Evolutionary conservation across 2,113 vertebrate species (phyloP).

Genomic region (Chrysochloris asiatica): DNA sequence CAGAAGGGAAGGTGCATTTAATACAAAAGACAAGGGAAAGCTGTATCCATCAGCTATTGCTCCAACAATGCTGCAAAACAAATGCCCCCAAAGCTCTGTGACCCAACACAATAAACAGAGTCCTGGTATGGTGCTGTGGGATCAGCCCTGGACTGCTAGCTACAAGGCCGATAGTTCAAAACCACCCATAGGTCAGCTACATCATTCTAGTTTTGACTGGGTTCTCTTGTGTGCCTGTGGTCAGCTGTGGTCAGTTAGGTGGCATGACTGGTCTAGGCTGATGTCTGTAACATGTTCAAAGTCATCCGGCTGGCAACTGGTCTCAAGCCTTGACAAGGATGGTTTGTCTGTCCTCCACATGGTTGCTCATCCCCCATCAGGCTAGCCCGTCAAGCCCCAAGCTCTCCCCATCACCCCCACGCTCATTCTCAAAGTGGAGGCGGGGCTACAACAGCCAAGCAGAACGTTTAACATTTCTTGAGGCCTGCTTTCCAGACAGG

Average conservation of each 20-base stretch:
- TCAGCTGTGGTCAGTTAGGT: not conserved
- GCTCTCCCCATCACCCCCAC: too few relatives aligned
- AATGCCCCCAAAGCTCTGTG: not conserved
- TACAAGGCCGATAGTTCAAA: too few relatives aligned
- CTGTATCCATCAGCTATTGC: not conserved
- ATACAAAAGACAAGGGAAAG: not conserved
- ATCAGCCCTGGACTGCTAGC: too few relatives aligned
- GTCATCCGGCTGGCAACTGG: not conserved
- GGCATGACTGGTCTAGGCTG: not conserved
- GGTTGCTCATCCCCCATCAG: not conserved
- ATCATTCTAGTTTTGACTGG: not conserved
- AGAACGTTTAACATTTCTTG: not conserved
- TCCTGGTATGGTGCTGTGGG: too few relatives aligned
- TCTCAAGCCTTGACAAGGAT: not conserved
- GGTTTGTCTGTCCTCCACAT: rapidly evolving
- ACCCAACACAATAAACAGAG: too few relatives aligned
- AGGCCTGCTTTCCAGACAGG: not conserved
- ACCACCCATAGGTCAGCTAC: not conserved
- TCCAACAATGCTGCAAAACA: not conserved
- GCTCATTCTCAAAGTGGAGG: not conserved
- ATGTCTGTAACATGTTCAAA: too few relatives aligned
- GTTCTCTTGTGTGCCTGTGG: not conserved
- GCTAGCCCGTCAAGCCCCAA: not conserved
- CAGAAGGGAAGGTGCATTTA: too few relatives aligned
- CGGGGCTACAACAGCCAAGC: not conserved